Conservation (phyloP, 2,113 vertebrate genomes). For the Cyrtonyx montezumae region DNA sequence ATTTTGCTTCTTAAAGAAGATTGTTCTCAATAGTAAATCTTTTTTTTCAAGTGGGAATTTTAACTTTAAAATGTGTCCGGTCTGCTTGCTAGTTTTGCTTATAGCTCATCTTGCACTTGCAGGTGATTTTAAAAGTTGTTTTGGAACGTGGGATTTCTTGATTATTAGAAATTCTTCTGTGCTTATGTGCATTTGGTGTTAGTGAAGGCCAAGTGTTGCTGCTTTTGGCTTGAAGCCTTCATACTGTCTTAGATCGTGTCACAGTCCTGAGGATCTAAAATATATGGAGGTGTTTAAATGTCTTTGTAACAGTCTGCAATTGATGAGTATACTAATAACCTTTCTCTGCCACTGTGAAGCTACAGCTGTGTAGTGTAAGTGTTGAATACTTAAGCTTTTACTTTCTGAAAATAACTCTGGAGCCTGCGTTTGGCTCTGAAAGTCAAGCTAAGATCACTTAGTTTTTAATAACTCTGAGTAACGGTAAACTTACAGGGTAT, state of each 20-base stretch:
- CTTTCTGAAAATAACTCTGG: background rate
- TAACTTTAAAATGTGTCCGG: background rate
- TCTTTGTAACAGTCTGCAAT: background rate
- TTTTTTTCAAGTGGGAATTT: background rate
- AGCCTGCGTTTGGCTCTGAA: background rate
- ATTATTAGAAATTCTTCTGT: background rate
- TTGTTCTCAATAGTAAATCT: background rate
- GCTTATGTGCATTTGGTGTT: background rate
- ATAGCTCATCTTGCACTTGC: background rate
- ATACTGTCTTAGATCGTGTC: background rate
- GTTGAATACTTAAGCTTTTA: background rate
- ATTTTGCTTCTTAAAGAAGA: background rate
- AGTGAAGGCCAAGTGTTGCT: background rate
- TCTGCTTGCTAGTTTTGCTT: background rate
- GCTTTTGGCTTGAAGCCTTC: background rate
- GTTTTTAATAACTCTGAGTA: background rate
- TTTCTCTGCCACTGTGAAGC: background rate
- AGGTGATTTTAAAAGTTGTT: background rate
- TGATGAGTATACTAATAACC: background rate
- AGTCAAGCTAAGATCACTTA: background rate
- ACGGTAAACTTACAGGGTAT: background rate
- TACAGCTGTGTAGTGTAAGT: background rate
- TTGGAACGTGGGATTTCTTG: background rate
- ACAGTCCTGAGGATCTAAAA: background rate
- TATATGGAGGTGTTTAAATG: background rate